These are phyloP conservation scores for Haliclona indistincta DNA, from an alignment of 37 sponge, comb jelly and placozoan genomes.

Conservation along the genomic window DNA sequence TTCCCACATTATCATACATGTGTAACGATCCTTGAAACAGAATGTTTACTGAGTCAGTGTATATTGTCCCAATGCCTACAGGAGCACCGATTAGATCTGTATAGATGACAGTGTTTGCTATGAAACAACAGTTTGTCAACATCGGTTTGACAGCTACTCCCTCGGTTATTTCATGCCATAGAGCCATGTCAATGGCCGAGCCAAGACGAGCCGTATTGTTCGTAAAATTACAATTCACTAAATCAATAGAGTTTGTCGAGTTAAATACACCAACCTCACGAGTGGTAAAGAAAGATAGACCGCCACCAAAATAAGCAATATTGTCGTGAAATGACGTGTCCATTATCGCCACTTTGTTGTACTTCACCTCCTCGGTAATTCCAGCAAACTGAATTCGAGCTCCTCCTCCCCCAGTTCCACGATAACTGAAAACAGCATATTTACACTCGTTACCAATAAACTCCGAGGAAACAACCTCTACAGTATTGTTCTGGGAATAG, in stretches of 20 bases:
- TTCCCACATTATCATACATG: conserved; percentile 6
- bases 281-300: conserved; percentile 32
- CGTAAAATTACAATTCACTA: conserved; percentile 24
- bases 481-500: conserved; percentile 1
- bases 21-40: neutral
- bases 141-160: neutral
- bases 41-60: conserved; percentile 36
- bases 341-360: conserved; percentile 23
- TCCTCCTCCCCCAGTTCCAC: conserved; percentile 54
- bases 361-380: neutral
- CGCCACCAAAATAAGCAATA: conserved; percentile 61
- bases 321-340: conserved; percentile 19
- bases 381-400: conserved; percentile 21
- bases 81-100: neutral
- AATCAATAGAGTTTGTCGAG: conserved; percentile 25
- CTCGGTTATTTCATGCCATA: neutral
- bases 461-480: neutral
- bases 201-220: conserved; percentile 33
- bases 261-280: neutral
- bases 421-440: neutral
- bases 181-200: conserved; percentile 37
- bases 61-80: conserved; percentile 34
- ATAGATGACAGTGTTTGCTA: conserved; percentile 1
- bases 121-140: conserved; percentile 25
- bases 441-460: conserved; percentile 19